Evolutionary conservation across 2,797 vertebrate species (phyloP).

Genomic region (Hypotaenidia okinawae): DNA sequence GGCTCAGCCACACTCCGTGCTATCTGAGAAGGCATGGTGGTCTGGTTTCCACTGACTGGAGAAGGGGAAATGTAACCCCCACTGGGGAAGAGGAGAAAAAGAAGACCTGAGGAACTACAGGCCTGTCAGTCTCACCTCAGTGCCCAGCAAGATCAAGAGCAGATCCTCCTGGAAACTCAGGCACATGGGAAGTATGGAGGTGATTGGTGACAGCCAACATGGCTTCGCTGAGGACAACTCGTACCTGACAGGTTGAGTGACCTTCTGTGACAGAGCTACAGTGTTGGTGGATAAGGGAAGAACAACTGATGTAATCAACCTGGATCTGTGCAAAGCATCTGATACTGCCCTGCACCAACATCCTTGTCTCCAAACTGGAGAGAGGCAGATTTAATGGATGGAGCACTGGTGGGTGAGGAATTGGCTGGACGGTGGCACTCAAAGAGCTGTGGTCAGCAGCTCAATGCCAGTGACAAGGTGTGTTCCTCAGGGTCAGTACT

Average conservation of each 20-base stretch:
- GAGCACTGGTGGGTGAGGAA: not conserved
- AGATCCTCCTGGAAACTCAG: not conserved
- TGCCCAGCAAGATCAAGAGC: not conserved
- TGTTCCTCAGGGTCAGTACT: not conserved
- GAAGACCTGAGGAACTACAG: not conserved
- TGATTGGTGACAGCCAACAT: not conserved
- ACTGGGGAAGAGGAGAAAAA: not conserved
- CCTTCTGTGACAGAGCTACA: not conserved
- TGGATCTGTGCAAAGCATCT: not conserved
- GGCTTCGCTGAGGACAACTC: not conserved
- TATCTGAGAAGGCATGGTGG: not conserved
- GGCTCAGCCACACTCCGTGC: accelerated
- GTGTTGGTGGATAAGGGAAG: not conserved
- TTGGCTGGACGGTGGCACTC: no score
- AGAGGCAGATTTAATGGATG: not conserved
- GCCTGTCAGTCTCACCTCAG: not conserved
- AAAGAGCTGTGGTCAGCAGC: not conserved
- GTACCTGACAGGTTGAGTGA: not conserved
- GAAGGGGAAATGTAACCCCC: not conserved
- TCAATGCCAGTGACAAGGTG: not conserved
- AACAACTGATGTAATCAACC: not conserved
- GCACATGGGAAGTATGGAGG: not conserved
- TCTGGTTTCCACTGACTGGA: not conserved
- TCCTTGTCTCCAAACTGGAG: not conserved
- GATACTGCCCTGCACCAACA: not conserved